A percentile compares a stretch with the other conserved stretches of the same genome.
phyloP scores from a whole-genome alignment of 2,797 vertebrate genomes.

The Phyllotis vaccarum region DNA sequence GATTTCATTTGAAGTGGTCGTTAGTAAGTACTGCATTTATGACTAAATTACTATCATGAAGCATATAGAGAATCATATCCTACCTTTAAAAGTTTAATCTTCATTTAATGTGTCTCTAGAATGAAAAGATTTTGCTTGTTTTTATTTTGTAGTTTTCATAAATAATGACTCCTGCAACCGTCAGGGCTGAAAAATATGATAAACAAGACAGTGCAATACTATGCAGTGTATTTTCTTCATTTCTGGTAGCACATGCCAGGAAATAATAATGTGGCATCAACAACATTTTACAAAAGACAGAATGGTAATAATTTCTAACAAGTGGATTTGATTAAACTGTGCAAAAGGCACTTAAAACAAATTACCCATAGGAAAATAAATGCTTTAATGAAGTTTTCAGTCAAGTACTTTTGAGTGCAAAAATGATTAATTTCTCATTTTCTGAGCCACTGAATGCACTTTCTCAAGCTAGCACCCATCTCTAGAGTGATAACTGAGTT shows the following conservation, averaged over 20 bases:
- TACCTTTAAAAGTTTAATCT: slow-evolving; percentile 29
- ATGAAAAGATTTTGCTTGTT: neutral
- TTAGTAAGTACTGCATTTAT: neutral
- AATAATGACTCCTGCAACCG: neutral
- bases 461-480: neutral
- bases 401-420: neutral
- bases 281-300: neutral
- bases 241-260: neutral
- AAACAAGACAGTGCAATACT: neutral
- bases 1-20: neutral
- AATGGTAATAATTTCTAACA: neutral
- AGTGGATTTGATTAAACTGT: neutral
- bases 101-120: slow-evolving; percentile 19
- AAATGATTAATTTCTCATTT: slow-evolving; percentile 33
- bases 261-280: neutral
- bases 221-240: neutral
- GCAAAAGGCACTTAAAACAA: neutral
- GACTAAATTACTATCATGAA: slow-evolving; percentile 7
- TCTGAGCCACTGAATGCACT: neutral
- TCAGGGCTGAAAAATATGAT: neutral
- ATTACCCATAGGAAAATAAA: neutral
- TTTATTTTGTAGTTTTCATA: neutral
- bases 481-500: neutral
- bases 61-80: neutral
- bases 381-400: neutral